These are phyloP conservation scores for Mus minutoides DNA, from an alignment of 2,797 vertebrate genomes.

Conservation along the genomic window DNA sequence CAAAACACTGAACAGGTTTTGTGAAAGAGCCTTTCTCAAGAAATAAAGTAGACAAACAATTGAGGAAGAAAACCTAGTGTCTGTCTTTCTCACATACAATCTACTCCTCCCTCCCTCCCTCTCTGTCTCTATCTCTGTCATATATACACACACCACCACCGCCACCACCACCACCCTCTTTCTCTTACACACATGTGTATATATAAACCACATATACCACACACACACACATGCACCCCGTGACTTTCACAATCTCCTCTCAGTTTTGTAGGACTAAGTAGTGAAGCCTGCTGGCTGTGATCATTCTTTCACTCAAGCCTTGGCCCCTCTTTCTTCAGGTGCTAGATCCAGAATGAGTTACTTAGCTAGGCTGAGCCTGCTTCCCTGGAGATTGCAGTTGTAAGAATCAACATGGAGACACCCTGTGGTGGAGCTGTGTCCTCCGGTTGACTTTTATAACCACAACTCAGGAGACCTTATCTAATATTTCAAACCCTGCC, in stretches of 20 bases:
- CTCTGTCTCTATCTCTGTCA: neutral
- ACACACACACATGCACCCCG: neutral
- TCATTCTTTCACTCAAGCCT: neutral
- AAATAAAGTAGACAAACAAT: neutral
- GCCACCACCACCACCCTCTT: neutral
- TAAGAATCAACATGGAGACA: neutral
- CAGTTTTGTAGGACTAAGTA: neutral
- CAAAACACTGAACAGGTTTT: neutral
- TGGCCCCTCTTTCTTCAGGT: neutral
- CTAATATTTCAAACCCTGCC: neutral
- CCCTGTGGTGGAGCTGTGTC: neutral
- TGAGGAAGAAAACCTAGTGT: neutral
- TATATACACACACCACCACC: neutral
- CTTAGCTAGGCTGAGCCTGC: neutral
- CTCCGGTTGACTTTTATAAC: neutral
- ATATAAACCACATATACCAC: neutral
- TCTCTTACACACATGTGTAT: neutral
- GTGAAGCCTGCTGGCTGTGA: neutral
- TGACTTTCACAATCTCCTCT: neutral
- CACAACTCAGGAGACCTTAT: neutral
- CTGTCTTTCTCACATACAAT: neutral
- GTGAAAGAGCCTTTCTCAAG: neutral
- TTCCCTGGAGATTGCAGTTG: neutral
- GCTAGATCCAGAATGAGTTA: neutral
- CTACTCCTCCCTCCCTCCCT: too few relatives aligned